phyloP scores from a whole-genome alignment of 2,888 invertebrate genomes.

The Athalia circularis region DNA sequence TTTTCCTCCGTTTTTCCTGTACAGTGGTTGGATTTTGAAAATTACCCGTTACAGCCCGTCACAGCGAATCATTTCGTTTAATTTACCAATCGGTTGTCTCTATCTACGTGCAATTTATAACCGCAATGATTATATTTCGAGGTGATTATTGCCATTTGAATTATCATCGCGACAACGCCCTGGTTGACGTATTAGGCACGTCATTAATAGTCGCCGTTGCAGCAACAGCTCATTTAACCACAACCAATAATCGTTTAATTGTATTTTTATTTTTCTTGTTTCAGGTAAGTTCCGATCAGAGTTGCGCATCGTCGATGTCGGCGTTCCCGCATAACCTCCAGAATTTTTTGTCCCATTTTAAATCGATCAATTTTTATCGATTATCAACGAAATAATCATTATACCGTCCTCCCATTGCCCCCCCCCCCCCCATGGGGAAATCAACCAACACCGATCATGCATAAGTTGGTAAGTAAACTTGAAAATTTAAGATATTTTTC shows the following conservation, averaged over 20 bases:
- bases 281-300: constrained; percentile 54
- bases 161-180: constrained; percentile 28
- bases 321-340: neutral
- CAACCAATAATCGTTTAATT: constrained; percentile 40
- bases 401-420: too few species aligned
- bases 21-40: too few species aligned
- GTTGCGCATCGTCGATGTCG: neutral
- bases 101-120: neutral
- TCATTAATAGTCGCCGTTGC: too few species aligned
- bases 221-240: neutral
- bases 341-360: neutral
- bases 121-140: constrained; percentile 15
- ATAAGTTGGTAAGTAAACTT: neutral
- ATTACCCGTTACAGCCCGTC: too few species aligned
- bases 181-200: too few species aligned
- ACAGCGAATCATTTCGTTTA: neutral
- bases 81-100: neutral
- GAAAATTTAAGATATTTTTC: neutral
- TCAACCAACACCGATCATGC: neutral
- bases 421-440: too few species aligned
- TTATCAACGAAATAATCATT: too few species aligned
- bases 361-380: neutral
- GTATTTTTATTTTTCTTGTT: constrained; percentile 52
- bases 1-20: too few species aligned
- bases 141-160: constrained; percentile 22